Base-by-base conservation (phyloP, 2,113 vertebrate genomes). In the Calidris pygmaea region DNA sequence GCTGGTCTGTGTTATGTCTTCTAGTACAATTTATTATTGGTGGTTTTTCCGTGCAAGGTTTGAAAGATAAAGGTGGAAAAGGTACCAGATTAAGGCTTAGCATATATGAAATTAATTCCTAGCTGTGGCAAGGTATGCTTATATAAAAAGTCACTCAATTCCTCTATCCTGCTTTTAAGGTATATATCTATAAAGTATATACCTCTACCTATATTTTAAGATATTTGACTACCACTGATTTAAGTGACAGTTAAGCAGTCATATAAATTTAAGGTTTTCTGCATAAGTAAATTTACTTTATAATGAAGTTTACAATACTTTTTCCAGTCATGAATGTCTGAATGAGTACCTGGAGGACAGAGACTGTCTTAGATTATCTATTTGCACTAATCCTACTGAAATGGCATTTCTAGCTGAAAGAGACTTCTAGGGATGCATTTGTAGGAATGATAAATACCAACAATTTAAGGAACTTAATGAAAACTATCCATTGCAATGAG, bases 401-500 rank as follows among this genome's bases (percentile, higher is more conserved):
- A 86, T 73, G 37, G 55, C 11, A 7, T 75, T 93, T 81, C 22
- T 47, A 27, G 32, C 10, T 62, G 82, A 87, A 85, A 76, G 14
- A 45, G 6, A 71, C 22, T 91, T 86, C 32, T 29, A 66, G 19
- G 17, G 30, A 60, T 77, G 14, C 27, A 45, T 71, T 89, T 67
- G 68, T 62, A 67, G 68, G n/a, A 89, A 80, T 89, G 72, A 95
- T 63, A 93, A 96, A 96, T 74, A 84, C 12, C n/a, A 84, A 90
- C 85, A 92, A 81, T 90, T 92, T 82, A 68, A 90, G 72, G 37
- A 85, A 84, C 32, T 65, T 94, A 92, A 92, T 95, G 48, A 94
- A 82, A 95, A 92, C 71, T 77, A 95, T 93, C 75, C 6, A 39
- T 96, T 94, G 92, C 70, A 82, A 82, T 96, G 88, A 96, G 72